A percentile compares a stretch with the other conserved stretches of the same genome.
phyloP scores from a whole-genome alignment of 1,140 invertebrate species.

The honey bee (Apis mellifera) region DNA sequence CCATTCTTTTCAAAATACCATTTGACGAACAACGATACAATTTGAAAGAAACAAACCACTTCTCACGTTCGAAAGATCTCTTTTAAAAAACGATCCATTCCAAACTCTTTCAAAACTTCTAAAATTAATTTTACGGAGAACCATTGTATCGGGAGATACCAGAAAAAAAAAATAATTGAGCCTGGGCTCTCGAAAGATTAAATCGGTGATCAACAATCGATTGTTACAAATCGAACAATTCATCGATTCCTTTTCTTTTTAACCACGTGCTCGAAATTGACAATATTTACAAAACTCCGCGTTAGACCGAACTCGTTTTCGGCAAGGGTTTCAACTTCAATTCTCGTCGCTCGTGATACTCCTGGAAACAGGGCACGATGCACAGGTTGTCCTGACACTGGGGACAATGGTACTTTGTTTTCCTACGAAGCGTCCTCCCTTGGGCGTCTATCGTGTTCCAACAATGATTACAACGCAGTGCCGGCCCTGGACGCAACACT shows the following conservation, averaged over 20 bases:
- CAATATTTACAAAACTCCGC: constrained; percentile 29
- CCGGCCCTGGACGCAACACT: constrained; percentile 89
- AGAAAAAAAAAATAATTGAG: too few relatives aligned
- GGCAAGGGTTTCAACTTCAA: constrained; percentile 75
- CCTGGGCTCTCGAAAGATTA: background rate
- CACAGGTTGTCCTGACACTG: constrained; percentile 93
- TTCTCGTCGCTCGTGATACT: constrained; percentile 85
- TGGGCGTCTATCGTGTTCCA: constrained; percentile 93
- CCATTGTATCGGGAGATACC: background rate
- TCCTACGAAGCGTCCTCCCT: constrained; percentile 89
- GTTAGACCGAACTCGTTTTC: constrained; percentile 78
- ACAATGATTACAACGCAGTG: constrained; percentile 92
- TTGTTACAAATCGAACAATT: background rate
- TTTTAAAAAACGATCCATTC: background rate
- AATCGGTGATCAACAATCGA: background rate
- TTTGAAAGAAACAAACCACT: background rate
- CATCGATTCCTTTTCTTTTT: background rate
- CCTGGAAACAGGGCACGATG: constrained; percentile 93
- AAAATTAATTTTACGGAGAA: too few relatives aligned
- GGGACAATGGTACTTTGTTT: constrained; percentile 94
- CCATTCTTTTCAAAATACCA: background rate
- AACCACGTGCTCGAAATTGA: background rate
- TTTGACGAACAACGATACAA: background rate
- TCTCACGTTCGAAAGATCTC: background rate
- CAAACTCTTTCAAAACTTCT: background rate